Evolutionary conservation across 2,113 vertebrate genomes (phyloP), one percentile per base, ranked within the genome.

Genomic region (Zeus faber): DNA sequence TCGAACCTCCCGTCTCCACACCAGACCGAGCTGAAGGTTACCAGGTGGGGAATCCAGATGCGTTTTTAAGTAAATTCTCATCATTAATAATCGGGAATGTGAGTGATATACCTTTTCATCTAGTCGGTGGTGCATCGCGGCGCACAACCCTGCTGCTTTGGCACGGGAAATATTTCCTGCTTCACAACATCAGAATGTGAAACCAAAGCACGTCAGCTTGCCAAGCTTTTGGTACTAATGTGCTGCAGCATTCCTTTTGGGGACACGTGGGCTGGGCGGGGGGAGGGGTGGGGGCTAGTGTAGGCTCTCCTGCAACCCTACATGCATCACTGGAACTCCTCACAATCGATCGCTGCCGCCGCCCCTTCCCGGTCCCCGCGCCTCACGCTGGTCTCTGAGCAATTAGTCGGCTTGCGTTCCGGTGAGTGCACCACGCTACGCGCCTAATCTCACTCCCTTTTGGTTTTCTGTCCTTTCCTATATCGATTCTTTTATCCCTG

Each of bases 381-480:
- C 65, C 74, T 74, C 66, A 22, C 67, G 62, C 74, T 72, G 70
- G 77, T 84, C 79, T 81, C 81, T 17, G 46, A 84, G 73, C 83
- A 84, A 85, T 87, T 84, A 85, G 79, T 72, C 78, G 46, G 71
- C 70, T 76, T 70, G 69, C 68, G 77, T 81, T 76, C 50, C 61
- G 61, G 63, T 57, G 68, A 79, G 70, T 61, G 59, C 70, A 70
- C 70, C 70, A 62, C 67, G 70, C 58, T 64, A 35, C 26, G 50
- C 59, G 49, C 67, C 77, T 72, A 81, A 84, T 82, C 77, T 63
- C 57, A n/a, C 65, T 64, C 63, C 44, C 29, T 55, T 71, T 74
- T 57, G 55, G 56, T 67, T 63, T 23, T 69, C 56, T 66, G 60
- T 55, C 44, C 62, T 62, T 63, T 67, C 58, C 65, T 65, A 58